phyloP scores from a whole-genome alignment of 2,113 vertebrate species.

The Hydrolagus affinis region DNA sequence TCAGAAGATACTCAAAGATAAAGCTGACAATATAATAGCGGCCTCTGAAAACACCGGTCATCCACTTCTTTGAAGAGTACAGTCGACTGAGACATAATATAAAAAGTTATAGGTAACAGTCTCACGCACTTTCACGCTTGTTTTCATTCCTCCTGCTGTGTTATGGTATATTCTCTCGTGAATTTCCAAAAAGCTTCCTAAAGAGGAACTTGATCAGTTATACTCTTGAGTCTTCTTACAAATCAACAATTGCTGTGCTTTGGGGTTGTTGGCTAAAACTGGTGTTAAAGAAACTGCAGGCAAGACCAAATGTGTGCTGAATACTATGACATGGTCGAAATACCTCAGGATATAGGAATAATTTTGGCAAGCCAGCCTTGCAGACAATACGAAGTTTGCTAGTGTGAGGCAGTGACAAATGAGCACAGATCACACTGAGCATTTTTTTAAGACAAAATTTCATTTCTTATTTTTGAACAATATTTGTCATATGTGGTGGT shows the following conservation, averaged over 20 bases:
- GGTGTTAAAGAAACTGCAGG: background rate
- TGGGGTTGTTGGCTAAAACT: background rate
- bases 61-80: slow-evolving; percentile 79
- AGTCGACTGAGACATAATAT: slow-evolving; percentile 63
- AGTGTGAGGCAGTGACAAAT: too few relatives aligned
- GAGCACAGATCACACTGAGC: too few relatives aligned
- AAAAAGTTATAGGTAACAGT: slow-evolving; percentile 71
- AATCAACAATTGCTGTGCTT: background rate
- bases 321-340: background rate
- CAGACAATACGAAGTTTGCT: too few relatives aligned
- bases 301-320: background rate
- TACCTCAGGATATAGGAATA: too few relatives aligned
- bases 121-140: slow-evolving; percentile 42
- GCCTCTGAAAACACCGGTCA: slow-evolving; percentile 56
- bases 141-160: slow-evolving; percentile 48
- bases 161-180: slow-evolving; percentile 39
- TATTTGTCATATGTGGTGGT: too few relatives aligned
- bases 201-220: background rate
- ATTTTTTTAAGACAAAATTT: too few relatives aligned
- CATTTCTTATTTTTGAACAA: too few relatives aligned
- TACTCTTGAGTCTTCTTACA: background rate
- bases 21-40: slow-evolving; percentile 51
- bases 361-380: too few relatives aligned
- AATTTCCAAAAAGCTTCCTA: background rate
- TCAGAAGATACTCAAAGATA: slow-evolving; percentile 68